Conservation (phyloP, 1,140 invertebrate species). For the Mizuhopecten yessoensis region DNA sequence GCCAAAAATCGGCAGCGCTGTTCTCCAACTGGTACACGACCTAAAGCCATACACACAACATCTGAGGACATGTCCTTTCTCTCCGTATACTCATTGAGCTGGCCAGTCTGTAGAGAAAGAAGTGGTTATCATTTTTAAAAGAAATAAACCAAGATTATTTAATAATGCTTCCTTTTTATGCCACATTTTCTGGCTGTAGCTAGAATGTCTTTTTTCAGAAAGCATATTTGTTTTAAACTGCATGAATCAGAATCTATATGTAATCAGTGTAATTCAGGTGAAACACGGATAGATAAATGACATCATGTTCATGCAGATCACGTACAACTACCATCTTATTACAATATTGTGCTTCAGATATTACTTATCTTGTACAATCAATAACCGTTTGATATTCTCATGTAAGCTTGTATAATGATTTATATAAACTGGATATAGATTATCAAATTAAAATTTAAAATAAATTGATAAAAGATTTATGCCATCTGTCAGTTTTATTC, state of each 20-base stretch:
- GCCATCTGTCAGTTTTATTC: too few relatives aligned
- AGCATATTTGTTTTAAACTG: background rate
- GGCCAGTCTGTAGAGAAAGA: constrained; percentile 90
- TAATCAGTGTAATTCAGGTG: constrained; percentile 51
- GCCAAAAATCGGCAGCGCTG: constrained; percentile 98
- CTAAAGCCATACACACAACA: constrained; percentile 99
- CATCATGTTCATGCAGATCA: constrained; percentile 43
- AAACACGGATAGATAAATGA: constrained; percentile 53
- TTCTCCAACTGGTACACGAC: constrained; percentile 96
- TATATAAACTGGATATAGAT: too few relatives aligned
- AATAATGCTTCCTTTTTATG: too few relatives aligned
- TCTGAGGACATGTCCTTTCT: constrained; percentile 98
- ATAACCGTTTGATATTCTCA: too few relatives aligned
- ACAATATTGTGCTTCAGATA: too few relatives aligned
- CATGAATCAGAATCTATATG: constrained; percentile 48
- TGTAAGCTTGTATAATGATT: too few relatives aligned
- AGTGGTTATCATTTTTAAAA: constrained; percentile 61
- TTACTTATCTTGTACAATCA: too few relatives aligned
- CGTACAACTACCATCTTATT: background rate
- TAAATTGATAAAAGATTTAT: too few relatives aligned
- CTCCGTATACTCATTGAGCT: constrained; percentile 99
- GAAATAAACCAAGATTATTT: too few relatives aligned
- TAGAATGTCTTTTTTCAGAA: background rate
- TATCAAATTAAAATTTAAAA: too few relatives aligned
- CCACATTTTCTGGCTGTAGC: background rate